A percentile compares a stretch with the other conserved stretches of the same genome.
Evolutionary conservation across 2,113 vertebrate species (phyloP).

Genomic region (Archocentrus centrarchus): DNA sequence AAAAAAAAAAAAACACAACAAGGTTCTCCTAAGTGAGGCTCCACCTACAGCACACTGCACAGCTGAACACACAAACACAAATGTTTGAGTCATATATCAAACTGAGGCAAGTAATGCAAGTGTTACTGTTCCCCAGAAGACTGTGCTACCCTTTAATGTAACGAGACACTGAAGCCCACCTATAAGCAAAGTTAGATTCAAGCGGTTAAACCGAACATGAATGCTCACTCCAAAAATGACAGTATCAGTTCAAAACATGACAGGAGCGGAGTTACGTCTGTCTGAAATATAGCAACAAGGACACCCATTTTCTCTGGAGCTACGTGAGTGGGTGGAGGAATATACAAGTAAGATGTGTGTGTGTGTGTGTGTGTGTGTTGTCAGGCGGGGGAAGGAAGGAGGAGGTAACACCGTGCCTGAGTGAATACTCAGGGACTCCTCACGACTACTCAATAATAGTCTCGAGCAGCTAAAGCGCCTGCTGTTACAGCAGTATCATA

Average conservation of each 20-base stretch:
- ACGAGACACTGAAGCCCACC: constrained; percentile 2
- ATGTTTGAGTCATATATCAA: constrained; percentile 58
- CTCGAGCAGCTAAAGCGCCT: constrained; percentile 9
- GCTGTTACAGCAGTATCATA: background rate
- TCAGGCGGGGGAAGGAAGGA: constrained; percentile 16
- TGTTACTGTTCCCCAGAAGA: constrained; percentile 4
- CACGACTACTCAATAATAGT: constrained; percentile 21
- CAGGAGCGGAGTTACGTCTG: background rate
- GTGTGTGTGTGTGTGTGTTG: background rate
- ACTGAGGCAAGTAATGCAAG: constrained; percentile 27
- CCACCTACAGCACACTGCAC: constrained; percentile 62
- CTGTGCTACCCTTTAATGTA: background rate
- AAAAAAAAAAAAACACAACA: background rate
- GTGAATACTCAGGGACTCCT: constrained; percentile 47
- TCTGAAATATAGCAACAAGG: constrained; percentile 12
- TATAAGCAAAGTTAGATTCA: background rate
- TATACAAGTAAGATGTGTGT: constrained; percentile 60
- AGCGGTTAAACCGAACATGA: background rate
- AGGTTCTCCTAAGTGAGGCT: constrained; percentile 60
- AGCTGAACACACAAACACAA: constrained; percentile 65
- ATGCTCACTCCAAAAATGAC: background rate
- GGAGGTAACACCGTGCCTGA: constrained; percentile 28
- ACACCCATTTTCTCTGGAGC: constrained; percentile 51
- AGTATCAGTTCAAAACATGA: constrained; percentile 7
- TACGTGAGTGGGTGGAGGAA: constrained; percentile 59